These are phyloP conservation scores for Pipistrellus pygmaeus DNA, from an alignment of 2,797 vertebrate genomes.

Conservation along the genomic window DNA sequence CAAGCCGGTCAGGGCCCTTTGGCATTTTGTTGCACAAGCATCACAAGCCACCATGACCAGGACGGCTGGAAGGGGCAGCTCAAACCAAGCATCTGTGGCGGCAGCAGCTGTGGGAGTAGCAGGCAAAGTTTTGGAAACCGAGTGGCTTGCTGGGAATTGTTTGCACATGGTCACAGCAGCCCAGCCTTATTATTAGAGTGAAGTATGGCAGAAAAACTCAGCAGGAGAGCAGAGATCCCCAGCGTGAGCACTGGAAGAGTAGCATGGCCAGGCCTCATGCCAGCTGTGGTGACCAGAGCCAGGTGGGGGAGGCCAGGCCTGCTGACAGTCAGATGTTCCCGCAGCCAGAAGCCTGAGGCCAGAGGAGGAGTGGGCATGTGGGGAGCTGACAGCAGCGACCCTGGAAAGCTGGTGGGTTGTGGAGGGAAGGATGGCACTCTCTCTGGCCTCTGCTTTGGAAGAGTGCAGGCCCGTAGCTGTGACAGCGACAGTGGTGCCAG, in stretches of 20 bases:
- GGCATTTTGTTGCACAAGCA: conserved; percentile 30
- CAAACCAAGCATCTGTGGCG: not conserved
- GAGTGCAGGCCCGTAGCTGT: not conserved
- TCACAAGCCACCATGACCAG: not conserved
- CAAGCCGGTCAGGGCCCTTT: not conserved
- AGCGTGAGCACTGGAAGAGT: not conserved
- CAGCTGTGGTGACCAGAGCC: not conserved
- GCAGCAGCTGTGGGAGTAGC: conserved; percentile 72
- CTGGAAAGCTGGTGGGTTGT: conserved; percentile 6
- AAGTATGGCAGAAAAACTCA: not conserved
- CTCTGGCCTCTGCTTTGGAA: conserved; percentile 55
- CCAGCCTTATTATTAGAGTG: conserved; percentile 45
- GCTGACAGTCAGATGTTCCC: not conserved
- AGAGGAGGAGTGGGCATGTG: not conserved
- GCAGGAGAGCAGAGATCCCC: conserved; percentile 11
- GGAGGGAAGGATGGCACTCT: not conserved
- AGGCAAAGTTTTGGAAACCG: conserved; percentile 43
- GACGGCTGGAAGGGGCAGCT: conserved; percentile 34
- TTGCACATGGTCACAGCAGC: conserved; percentile 44
- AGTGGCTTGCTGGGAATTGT: conserved; percentile 12
- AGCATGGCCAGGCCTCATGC: fast-evolving
- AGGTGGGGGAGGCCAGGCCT: not conserved
- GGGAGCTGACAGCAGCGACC: not conserved
- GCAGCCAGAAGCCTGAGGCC: not conserved
- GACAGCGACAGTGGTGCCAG: not conserved